Conservation (phyloP, 2,888 invertebrate species). For the Noctua pronuba region DNA sequence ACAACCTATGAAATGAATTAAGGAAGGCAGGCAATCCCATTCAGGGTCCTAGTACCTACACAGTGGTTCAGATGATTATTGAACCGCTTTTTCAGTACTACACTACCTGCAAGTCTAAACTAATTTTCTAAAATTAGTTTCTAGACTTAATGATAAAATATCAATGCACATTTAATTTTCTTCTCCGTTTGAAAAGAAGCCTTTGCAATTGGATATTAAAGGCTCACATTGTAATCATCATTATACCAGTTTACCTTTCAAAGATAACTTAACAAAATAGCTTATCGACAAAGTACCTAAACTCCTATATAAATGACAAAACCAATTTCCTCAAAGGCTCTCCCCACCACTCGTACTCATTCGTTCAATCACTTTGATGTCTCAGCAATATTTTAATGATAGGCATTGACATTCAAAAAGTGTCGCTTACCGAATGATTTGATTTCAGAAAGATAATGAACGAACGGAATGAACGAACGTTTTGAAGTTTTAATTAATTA, state of each 20-base stretch:
- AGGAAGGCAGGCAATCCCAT: background rate
- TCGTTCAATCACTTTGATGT: conserved; percentile 74
- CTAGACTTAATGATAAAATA: background rate
- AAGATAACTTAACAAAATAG: conserved; percentile 33
- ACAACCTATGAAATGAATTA: background rate
- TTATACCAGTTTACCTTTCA: conserved; percentile 31
- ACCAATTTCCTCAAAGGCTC: conserved; percentile 47
- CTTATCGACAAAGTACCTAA: conserved; percentile 44
- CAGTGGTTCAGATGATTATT: background rate
- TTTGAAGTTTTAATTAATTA: conserved; percentile 66
- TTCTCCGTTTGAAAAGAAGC: background rate
- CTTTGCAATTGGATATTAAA: background rate
- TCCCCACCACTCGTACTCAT: conserved; percentile 67
- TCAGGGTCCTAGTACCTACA: background rate
- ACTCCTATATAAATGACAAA: conserved; percentile 43
- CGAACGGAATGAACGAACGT: conserved; percentile 63
- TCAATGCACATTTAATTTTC: background rate
- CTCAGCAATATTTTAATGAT: conserved; percentile 78
- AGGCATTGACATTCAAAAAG: conserved; percentile 78
- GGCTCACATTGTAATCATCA: conserved; percentile 2
- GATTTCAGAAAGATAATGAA: conserved; percentile 76
- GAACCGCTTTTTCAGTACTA: background rate
- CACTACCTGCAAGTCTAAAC: background rate
- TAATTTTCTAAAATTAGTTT: background rate
- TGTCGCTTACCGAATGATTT: conserved; percentile 75